phyloP scores from a whole-genome alignment of 2,888 invertebrate genomes.

The Lasioglossum villosulum region DNA sequence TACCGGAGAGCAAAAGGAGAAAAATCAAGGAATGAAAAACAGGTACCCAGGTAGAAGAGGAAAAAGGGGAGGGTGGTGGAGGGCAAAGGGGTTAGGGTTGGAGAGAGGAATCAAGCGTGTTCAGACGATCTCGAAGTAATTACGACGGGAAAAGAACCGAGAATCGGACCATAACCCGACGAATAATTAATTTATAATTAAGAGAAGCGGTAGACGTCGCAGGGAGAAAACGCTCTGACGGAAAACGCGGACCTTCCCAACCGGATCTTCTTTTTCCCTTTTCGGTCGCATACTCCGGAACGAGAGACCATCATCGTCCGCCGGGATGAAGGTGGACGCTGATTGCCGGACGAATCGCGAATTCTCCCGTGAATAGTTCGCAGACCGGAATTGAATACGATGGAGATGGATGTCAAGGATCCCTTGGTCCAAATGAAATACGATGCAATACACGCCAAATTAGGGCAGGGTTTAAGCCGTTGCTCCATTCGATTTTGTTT shows the following conservation, averaged over 20 bases:
- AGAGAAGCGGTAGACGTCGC: constrained; percentile 52
- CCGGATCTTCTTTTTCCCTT: constrained; percentile 16
- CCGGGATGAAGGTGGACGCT: constrained; percentile 40
- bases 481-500: neutral
- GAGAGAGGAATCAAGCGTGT: constrained; percentile 8
- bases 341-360: constrained; percentile 36
- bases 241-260: neutral
- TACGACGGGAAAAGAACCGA: constrained; percentile 51
- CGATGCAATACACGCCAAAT: neutral
- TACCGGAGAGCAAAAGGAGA: neutral
- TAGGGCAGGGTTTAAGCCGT: neutral
- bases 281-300: neutral
- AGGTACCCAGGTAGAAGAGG: neutral
- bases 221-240: constrained; percentile 16
- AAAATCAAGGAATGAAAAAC: constrained; percentile 7
- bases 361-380: constrained; percentile 8
- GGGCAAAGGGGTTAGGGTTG: neutral
- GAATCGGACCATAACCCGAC: constrained; percentile 65
- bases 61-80: neutral
- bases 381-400: constrained; percentile 18
- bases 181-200: constrained; percentile 77
- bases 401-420: constrained; percentile 9
- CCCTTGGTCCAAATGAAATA: neutral
- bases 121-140: constrained; percentile 63
- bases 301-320: constrained; percentile 22